Evolutionary conservation across 2,113 vertebrate genomes (phyloP), one percentile per base, ranked within the genome.

Genomic region (Gobio gobio): DNA sequence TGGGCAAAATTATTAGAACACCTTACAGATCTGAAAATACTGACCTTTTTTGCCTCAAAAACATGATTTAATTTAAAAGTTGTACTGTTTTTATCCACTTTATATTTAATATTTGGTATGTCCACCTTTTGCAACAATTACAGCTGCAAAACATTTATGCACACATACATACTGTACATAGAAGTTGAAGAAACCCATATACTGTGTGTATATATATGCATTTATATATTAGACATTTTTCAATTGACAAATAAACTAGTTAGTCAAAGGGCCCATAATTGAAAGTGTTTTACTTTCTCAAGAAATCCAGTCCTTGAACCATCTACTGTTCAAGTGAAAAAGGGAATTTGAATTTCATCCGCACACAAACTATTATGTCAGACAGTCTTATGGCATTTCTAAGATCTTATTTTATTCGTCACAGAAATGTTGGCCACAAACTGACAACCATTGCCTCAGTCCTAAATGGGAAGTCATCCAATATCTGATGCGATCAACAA

Each of bases 401-500:
- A 90, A 93, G 92, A 93, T 94, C 90, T 94, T 93, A 94, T 94
- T 94, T 93, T 90, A 90, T 90, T 94, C 92, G 86, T 93, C 90
- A 93, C 92, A 93, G 93, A 93, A 91, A 92, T 92, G 89, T 91
- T 85, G 89, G 91, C 92, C 89, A 89, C 91, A 92, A 92, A 93
- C 92, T 94, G 94, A 95, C 94, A 94, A 92, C 91, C 93, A 93
- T 91, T 94, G 93, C 93, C 93, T 93, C 90, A 93, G 91, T 91
- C 92, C 93, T 93, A 94, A 94, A 95, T 94, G 92, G 93, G 88
- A 94, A 95, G 93, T 93, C 93, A 92, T 90, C 89, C 92, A 91
- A 91, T 94, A 94, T 94, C 93, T 93, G 93, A 93, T 94, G 91
- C 91, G 91, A 93, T 93, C 93, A 93, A 93, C 93, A 94, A 92